Evolutionary conservation across 1,140 invertebrate species (phyloP), one percentile per base, ranked within the genome.

Genomic region (Calosoma granatense): DNA sequence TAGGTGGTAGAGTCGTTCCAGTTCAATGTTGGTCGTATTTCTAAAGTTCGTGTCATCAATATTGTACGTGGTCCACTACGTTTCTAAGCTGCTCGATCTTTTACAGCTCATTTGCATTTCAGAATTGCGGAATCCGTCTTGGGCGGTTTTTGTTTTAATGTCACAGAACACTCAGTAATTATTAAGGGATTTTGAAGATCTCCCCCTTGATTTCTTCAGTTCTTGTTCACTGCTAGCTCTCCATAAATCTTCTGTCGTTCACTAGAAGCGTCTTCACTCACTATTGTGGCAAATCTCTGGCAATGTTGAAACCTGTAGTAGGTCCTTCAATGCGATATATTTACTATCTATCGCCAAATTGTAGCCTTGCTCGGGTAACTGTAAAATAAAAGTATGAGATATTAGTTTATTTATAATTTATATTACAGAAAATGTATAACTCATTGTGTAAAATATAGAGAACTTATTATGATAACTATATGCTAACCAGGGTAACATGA

Each of bases 91-190:
- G 51, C 54, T 53, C 43, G 47, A 66, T 67, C 65, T 67, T 67
- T 67, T 63, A 63, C 65, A 66, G 64, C 65, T 67, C 65, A 67
- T 67, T 67, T 67, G 65, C 64, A 65, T 65, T 63, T 65, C 55
- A 66, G 64, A 67, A 67, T 64, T 63, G 61, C 61, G 64, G 60
- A 64, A 64, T 64, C 60, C 63, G 63, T 64, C 63, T 64, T 64
- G 55, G 57, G 17, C 23, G 22, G 56, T 58, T 61, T 61, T 61
- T 61, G 60, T 59, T 61, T 61, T 61, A 61, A 61, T 47, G 41
- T 47, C 41, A 47, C 15, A 17, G 3, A 9, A 17, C 15, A 17
- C 41, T 47, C 6, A 9, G 41, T 6, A 17, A 47, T 47, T 47
- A 47, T 47, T 6, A 47, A 47, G 17, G 26, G 26, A 36, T 4